Conservation (phyloP, 1,140 invertebrate species). For the Trachelipus rathkii region DNA sequence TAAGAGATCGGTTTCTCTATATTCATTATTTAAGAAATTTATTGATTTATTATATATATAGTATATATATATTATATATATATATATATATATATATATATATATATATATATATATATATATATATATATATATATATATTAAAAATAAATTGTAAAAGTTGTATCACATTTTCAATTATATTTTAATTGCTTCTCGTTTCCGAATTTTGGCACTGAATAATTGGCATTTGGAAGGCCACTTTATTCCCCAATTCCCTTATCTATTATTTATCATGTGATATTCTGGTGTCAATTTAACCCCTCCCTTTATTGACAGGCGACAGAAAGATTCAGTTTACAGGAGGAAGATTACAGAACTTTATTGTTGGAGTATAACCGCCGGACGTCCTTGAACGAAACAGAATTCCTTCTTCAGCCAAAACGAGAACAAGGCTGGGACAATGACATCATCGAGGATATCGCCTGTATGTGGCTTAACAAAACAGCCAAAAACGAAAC, state of each 20-base stretch:
- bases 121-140: background rate
- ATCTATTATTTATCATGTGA: too few relatives aligned
- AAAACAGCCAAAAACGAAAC: constrained; percentile 5
- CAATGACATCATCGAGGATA: constrained; percentile 11
- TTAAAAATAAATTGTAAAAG: background rate
- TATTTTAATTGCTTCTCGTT: background rate
- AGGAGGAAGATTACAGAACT: constrained; percentile 20
- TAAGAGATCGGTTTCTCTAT: too few relatives aligned
- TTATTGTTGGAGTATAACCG: constrained; percentile 18
- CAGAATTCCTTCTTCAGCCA: constrained; percentile 14
- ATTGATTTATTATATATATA: too few relatives aligned
- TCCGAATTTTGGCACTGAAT: too few relatives aligned
- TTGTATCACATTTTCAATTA: background rate
- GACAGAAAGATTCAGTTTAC: constrained; percentile 21
- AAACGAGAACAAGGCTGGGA: constrained; percentile 19
- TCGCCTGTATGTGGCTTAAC: constrained; percentile 22
- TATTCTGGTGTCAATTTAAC: background rate
- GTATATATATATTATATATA: too few relatives aligned
- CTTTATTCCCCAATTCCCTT: too few relatives aligned
- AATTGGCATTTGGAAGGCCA: too few relatives aligned
- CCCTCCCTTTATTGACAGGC: background rate
- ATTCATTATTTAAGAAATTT: too few relatives aligned
- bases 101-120: background rate
- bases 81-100: background rate
- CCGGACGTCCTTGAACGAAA: background rate